Conservation (phyloP, 2,113 vertebrate species). For the Microcebus murinus region DNA sequence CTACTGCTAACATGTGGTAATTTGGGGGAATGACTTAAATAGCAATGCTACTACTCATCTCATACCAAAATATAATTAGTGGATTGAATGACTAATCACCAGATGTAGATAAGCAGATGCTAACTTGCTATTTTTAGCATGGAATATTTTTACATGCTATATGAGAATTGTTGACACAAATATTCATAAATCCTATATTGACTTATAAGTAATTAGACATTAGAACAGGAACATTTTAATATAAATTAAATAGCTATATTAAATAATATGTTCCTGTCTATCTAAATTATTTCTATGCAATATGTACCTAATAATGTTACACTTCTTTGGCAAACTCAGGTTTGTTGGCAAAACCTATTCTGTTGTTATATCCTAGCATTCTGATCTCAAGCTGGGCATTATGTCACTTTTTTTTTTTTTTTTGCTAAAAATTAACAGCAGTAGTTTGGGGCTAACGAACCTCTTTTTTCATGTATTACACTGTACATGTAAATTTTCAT, state of each 20-base stretch:
- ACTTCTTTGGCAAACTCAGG: neutral
- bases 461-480: neutral
- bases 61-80: constrained; percentile 40
- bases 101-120: constrained; percentile 43
- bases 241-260: constrained; percentile 33
- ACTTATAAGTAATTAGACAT: neutral
- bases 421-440: neutral
- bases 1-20: neutral
- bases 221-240: constrained; percentile 13
- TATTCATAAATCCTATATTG: neutral
- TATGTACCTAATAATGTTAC: neutral
- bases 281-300: constrained; percentile 15
- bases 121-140: constrained; percentile 57
- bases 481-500: neutral
- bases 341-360: neutral
- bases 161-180: neutral
- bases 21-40: constrained; percentile 33
- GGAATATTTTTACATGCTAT: neutral
- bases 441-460: neutral
- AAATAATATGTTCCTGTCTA: neutral
- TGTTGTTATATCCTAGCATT: neutral
- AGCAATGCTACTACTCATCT: constrained; percentile 42
- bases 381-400: neutral
- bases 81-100: constrained; percentile 43
- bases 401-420: neutral